Conservation (phyloP, 2,888 invertebrate genomes). For the Lutraria lutraria region DNA sequence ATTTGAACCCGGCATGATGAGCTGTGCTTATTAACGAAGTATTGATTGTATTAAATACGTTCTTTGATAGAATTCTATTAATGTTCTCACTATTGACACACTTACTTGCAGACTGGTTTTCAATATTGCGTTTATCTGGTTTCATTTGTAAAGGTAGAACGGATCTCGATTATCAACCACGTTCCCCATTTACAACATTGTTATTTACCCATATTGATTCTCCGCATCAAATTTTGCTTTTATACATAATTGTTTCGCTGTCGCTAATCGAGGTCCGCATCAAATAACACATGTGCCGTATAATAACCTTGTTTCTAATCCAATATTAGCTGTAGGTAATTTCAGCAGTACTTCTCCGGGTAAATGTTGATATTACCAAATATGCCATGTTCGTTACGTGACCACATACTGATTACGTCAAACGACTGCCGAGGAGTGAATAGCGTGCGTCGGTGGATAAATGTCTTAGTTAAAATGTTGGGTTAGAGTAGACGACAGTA, state of each 20-base stretch:
- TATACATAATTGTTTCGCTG: constrained; percentile 2
- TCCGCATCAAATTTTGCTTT: constrained; percentile 2
- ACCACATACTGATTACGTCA: constrained; percentile 7
- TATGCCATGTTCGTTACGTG: not conserved
- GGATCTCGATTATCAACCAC: constrained; percentile 1
- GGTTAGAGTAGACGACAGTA: not conserved
- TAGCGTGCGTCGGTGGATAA: constrained; percentile 15
- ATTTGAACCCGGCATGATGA: no score
- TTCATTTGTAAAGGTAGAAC: constrained; percentile 5
- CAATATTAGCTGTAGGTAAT: not conserved
- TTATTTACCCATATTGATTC: not conserved
- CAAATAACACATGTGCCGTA: not conserved
- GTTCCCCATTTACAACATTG: constrained; percentile 1
- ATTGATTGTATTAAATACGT: not conserved
- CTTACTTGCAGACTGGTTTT: not conserved
- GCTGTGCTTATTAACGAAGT: not conserved
- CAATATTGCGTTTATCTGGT: not conserved
- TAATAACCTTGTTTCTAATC: not conserved
- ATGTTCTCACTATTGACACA: constrained; percentile 6
- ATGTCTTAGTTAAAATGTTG: not conserved
- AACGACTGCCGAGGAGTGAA: not conserved
- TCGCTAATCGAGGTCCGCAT: not conserved
- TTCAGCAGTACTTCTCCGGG: not conserved
- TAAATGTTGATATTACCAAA: not conserved
- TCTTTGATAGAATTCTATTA: not conserved